phyloP scores from a whole-genome alignment of 2,888 invertebrate genomes.

The Nematopogon swammerdamellus region DNA sequence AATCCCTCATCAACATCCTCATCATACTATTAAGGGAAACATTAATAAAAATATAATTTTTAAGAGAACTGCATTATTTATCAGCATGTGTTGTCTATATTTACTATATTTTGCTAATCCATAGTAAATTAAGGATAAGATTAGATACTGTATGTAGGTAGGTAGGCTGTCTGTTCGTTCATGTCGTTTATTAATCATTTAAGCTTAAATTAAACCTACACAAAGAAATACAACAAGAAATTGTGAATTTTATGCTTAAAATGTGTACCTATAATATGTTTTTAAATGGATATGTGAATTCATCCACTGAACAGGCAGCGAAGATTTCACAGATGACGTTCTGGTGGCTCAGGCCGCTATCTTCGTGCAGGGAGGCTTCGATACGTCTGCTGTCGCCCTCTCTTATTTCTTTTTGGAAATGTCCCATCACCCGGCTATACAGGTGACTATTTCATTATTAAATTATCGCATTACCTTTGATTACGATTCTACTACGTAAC shows the following conservation, averaged over 20 bases:
- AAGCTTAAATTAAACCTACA: no score
- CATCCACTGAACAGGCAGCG: not conserved
- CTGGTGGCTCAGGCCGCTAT: conserved; percentile 28
- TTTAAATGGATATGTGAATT: not conserved
- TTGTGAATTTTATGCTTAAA: no score
- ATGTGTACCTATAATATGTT: not conserved
- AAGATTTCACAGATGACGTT: conserved; percentile 23
- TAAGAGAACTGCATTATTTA: not conserved
- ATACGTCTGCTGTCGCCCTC: conserved; percentile 20
- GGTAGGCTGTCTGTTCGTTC: not conserved
- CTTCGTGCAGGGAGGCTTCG: conserved; percentile 31
- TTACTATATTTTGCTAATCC: no score
- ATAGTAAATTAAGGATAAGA: no score
- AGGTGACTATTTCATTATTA: no score
- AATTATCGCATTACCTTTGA: no score
- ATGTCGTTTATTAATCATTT: no score
- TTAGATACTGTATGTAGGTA: no score
- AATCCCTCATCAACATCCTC: not conserved
- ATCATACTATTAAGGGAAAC: not conserved
- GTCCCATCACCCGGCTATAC: conserved; percentile 20
- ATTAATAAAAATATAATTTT: not conserved
- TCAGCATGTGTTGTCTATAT: no score
- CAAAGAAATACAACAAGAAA: no score
- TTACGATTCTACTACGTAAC: no score
- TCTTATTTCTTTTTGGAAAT: conserved; percentile 21